These are phyloP conservation scores for Melanotaenia pygmaea DNA, from an alignment of 2,797 vertebrate genomes.

Conservation along the genomic window DNA sequence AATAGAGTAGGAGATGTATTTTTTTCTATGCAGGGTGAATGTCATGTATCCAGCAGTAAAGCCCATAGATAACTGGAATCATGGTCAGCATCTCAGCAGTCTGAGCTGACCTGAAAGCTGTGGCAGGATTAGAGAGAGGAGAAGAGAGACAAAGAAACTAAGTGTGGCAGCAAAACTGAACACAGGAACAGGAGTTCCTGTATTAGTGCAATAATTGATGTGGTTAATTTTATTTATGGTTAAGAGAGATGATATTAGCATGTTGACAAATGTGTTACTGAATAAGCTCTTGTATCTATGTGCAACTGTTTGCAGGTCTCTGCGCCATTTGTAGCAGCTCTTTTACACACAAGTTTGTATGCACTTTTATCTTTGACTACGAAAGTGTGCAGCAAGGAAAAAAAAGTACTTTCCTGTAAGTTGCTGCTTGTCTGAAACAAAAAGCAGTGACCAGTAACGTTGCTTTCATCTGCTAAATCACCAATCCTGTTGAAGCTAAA, in stretches of 20 bases:
- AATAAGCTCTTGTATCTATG: neutral
- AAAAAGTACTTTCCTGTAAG: neutral
- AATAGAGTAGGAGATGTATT: constrained; percentile 29
- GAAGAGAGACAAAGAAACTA: constrained; percentile 44
- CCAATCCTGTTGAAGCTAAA: constrained; percentile 34
- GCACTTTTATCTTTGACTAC: constrained; percentile 16
- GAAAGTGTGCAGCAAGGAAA: constrained; percentile 11
- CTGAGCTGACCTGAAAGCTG: constrained; percentile 66
- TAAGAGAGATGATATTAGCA: constrained; percentile 58
- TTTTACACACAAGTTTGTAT: neutral
- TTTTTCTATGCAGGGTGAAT: constrained; percentile 45
- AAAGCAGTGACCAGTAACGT: neutral
- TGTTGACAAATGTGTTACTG: constrained; percentile 46
- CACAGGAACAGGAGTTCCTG: constrained; percentile 46
- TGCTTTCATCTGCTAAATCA: constrained; percentile 25
- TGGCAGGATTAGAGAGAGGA: constrained; percentile 56
- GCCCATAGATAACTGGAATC: constrained; percentile 76
- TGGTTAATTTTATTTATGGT: constrained; percentile 51
- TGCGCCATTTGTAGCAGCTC: constrained; percentile 40
- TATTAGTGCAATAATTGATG: too few species aligned
- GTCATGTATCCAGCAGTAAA: constrained; percentile 70
- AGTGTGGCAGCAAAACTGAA: constrained; percentile 58
- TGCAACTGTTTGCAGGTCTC: constrained; percentile 17
- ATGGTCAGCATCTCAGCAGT: constrained; percentile 69
- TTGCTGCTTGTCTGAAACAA: neutral